These are phyloP conservation scores for Zaprionus bogoriensis DNA, from an alignment of 2,888 invertebrate species.

Conservation along the genomic window DNA sequence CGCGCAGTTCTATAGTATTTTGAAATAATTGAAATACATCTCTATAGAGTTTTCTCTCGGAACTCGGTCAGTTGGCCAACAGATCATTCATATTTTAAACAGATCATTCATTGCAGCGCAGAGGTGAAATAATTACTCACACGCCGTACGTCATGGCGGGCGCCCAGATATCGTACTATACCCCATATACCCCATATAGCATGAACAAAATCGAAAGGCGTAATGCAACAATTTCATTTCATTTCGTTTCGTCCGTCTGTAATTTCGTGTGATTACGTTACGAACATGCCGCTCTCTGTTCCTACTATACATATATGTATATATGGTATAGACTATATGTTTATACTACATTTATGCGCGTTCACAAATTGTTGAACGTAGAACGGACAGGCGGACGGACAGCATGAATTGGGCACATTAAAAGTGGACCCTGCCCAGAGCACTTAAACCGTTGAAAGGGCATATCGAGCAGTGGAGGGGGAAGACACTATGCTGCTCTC, in stretches of 20 bases:
- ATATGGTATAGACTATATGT: background rate
- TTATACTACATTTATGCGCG: constrained; percentile 3
- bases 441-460: background rate
- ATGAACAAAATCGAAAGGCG: constrained; percentile 47
- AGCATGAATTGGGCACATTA: constrained; percentile 1
- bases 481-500: background rate
- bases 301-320: background rate
- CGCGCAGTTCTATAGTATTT: background rate
- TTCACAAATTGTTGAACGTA: background rate
- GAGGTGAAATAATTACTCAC: background rate
- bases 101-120: background rate
- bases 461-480: background rate
- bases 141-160: background rate
- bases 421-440: background rate
- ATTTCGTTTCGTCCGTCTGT: constrained; percentile 40
- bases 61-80: background rate
- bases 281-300: constrained; percentile 7
- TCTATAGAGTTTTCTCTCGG: no score
- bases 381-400: background rate
- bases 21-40: background rate
- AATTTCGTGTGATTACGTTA: constrained; percentile 63
- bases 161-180: constrained; percentile 3
- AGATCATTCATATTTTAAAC: constrained; percentile 12
- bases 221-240: constrained; percentile 66
- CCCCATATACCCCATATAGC: background rate